Conservation (phyloP, 2,797 vertebrate genomes). For the Spheniscus humboldti region DNA sequence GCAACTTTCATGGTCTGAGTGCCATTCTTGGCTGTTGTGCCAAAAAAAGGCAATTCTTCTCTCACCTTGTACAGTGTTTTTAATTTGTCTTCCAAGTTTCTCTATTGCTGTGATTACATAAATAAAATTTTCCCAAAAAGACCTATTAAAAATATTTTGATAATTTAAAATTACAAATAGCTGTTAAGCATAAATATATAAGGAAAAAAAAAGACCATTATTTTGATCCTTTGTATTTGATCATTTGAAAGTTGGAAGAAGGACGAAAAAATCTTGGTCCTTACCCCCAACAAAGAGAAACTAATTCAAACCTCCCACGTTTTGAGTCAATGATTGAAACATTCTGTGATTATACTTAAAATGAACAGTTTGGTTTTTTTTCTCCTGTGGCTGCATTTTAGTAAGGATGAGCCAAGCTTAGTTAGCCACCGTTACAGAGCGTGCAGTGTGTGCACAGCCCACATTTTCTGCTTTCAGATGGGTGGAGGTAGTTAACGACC, state of each 20-base stretch:
- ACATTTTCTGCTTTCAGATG: background rate
- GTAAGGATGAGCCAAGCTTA: background rate
- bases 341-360: background rate
- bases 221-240: background rate
- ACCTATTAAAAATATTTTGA: background rate
- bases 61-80: slow-evolving; percentile 6
- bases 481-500: background rate
- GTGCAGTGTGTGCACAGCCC: background rate
- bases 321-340: background rate
- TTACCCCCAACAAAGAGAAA: background rate
- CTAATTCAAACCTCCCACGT: background rate
- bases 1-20: slow-evolving; percentile 4
- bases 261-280: background rate
- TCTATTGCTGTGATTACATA: background rate
- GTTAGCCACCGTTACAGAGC: background rate
- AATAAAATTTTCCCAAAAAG: background rate
- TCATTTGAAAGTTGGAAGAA: background rate
- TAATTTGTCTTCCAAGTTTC: background rate
- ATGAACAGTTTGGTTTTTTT: background rate
- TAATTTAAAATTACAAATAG: background rate
- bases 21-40: background rate
- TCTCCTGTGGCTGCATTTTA: background rate
- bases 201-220: background rate
- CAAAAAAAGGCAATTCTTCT: slow-evolving; percentile 6
- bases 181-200: background rate